Evolutionary conservation across 2,113 vertebrate genomes (phyloP).

Genomic region (Myotis lucifugus): DNA sequence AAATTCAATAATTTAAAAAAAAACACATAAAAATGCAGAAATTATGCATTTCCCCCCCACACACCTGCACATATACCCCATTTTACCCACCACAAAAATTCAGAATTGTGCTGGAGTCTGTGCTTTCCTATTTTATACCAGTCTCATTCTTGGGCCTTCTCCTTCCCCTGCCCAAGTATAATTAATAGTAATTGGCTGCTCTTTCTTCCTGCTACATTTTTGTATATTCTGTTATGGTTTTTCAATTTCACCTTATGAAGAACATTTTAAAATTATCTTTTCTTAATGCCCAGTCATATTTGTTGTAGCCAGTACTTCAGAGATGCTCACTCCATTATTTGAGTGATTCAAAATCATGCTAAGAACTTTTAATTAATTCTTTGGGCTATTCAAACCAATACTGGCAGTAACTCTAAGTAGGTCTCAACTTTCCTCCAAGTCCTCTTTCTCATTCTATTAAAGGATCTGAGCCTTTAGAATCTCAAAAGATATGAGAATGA

Average conservation of each 20-base stretch:
- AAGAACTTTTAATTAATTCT: conserved; percentile 38
- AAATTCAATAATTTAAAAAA: conserved; percentile 14
- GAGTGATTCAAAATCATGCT: conserved; percentile 24
- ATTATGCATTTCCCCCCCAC: background rate
- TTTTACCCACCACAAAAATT: background rate
- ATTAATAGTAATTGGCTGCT: background rate
- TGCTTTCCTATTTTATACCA: background rate
- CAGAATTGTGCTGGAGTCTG: background rate
- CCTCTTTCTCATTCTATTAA: conserved; percentile 41
- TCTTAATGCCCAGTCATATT: background rate
- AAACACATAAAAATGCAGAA: background rate
- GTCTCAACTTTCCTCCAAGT: background rate
- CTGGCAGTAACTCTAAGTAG: conserved; percentile 19
- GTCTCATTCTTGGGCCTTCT: background rate
- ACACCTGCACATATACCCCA: background rate
- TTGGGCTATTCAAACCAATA: background rate
- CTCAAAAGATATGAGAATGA: background rate
- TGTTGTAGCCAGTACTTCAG: background rate
- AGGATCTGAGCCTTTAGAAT: conserved; percentile 12
- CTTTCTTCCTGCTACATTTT: background rate
- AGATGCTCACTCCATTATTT: background rate
- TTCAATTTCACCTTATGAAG: conserved; percentile 2
- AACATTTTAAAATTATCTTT: conserved; percentile 43
- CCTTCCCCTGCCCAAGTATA: background rate
- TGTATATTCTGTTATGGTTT: background rate